phyloP scores from a whole-genome alignment of 2,113 vertebrate species.

The Todiramphus chloris region DNA sequence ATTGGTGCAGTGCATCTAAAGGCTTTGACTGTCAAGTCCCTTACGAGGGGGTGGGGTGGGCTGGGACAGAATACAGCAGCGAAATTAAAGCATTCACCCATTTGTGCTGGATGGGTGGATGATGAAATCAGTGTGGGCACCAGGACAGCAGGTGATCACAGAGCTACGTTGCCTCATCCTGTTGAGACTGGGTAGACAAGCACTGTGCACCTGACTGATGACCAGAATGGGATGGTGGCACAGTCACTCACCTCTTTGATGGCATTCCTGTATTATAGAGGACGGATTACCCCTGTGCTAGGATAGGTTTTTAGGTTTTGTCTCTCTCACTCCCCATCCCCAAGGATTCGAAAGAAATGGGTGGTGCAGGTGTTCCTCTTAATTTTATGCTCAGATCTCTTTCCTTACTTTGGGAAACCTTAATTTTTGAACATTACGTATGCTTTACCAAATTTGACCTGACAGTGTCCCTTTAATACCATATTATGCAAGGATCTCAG shows the following conservation, averaged over 20 bases:
- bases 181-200: not conserved
- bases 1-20: not conserved
- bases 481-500: slow-evolving; percentile 49
- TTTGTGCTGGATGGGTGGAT: not conserved
- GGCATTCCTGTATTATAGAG: not conserved
- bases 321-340: not conserved
- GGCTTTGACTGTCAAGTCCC: not conserved
- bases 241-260: fast-evolving
- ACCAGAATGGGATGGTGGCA: fast-evolving
- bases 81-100: fast-evolving
- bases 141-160: fast-evolving
- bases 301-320: not conserved
- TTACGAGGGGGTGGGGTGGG: not conserved
- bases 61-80: not conserved
- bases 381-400: not conserved
- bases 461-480: slow-evolving; percentile 32
- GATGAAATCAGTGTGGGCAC: not conserved
- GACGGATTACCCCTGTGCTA: not conserved
- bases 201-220: fast-evolving
- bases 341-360: not conserved
- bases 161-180: fast-evolving
- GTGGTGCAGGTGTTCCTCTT: not conserved
- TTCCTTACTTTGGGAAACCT: not conserved
- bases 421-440: not conserved
- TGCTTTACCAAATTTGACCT: not conserved